Base-by-base conservation (phyloP, 2,113 vertebrate species). In the Romanogobio albipinnatus region DNA sequence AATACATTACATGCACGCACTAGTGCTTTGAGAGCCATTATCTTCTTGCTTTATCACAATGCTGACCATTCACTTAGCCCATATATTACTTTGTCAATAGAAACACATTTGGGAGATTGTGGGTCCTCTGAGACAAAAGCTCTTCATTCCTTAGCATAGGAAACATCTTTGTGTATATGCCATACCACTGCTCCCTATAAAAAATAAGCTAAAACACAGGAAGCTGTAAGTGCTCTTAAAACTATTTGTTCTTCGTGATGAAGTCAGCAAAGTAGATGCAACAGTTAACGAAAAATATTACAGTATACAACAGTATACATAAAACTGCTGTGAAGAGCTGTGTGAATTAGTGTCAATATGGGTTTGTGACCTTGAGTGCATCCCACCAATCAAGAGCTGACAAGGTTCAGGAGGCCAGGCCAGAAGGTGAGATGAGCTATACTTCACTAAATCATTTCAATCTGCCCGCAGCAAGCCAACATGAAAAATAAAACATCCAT, bases 181-280 rank as follows among this genome's bases (percentile, higher is more conserved):
- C 33, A 59, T 45, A 76, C 43, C 59, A 45, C 49, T 43, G 70
- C 26, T 15, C 53, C 68, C 14, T 51, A 22, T 70, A 79, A 53
- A 73, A 68, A 19, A 22, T 51, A 51, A 78, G 24, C 29, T 29
- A 71, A 73, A 66, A 82, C 29, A 36, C 75, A 81, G 70, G 76
- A 87, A 75, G 22, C 29, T 59, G 80, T 83, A 87, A 85, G 71
- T 75, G 75, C 39, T 39, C 80, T 87, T 89, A 59, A 88, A 76
- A 77, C 74, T 74, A 84, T 84, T 75, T 80, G 83, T 80, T 75
- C n/a, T 87, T 49, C 53, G 71, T 62, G 51, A 29, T 33, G 39
- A 81, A 74, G 59, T 84, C 77, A 85, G 78, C 61, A 70, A 82
- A 58, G 33, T 7, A 59, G 61, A 87, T n/a, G 2, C 56, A 64